Base-by-base conservation (phyloP, 2,797 vertebrate species). In the Podarcis lilfordi region DNA sequence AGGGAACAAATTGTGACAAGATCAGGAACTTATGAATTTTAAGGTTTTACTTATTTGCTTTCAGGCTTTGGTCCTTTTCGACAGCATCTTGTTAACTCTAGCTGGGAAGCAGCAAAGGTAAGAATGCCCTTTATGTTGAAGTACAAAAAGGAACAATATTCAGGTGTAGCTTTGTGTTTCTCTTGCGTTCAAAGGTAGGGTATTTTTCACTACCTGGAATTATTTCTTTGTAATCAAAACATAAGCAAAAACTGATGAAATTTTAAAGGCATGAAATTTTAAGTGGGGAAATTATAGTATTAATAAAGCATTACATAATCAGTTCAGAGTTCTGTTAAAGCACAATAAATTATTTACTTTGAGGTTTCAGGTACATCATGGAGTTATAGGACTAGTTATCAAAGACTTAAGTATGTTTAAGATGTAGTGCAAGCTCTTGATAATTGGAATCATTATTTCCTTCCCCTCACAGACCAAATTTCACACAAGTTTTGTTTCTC, bases 41-140 rank as follows among this genome's bases (percentile, higher is more conserved):
- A 64, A 87, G 0, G 3, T 43, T 59, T 17, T n/a, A 37, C 6
- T 74, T 64, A 76, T 91, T 95, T 92, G 80, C 23, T 93, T 95
- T 83, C 90, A 98, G 98, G 98, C 78, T 99, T 99, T 90, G 98
- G 98, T 82, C 97, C 98, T 37, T 98, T 98, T 91, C 95, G 96
- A 91, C 96, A 98, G 87, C 95, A 98, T 88, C 86, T 98, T 71
- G 93, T 96, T 59, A 99, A 98, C 95, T 97, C 97, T 75, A 99
- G 98, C 94, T 98, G 98, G 98, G 97, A 96, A 96, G 97, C 97
- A 87, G 97, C 98, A 25, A 98, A 98, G 98, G 98, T 98, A 96
- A 95, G 92, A n/a, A 72, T 82, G 77, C 69, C 77, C 68, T 37
- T 61, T 89, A 88, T 89, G 13, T 80, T 27, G 2, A 29, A 80